These are phyloP conservation scores for Arvicanthis niloticus DNA, from an alignment of 2,113 vertebrate species.

Conservation along the genomic window DNA sequence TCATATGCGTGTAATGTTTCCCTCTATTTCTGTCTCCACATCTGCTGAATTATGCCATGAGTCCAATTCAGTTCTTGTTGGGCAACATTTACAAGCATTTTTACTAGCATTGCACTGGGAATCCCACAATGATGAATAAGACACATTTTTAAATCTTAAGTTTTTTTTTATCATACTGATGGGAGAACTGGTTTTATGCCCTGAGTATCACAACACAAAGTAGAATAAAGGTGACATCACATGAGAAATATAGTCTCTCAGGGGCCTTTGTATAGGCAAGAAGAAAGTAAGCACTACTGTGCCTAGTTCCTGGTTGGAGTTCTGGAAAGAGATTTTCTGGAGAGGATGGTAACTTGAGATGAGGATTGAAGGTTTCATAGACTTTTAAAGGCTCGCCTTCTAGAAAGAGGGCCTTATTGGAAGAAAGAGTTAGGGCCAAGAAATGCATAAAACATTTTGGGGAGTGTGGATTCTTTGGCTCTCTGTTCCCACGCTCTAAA, in stretches of 20 bases:
- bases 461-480: background rate
- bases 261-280: background rate
- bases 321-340: background rate
- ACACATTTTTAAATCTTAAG: background rate
- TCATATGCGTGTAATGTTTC: background rate
- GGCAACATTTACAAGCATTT: conserved; percentile 6
- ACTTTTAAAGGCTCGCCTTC: background rate
- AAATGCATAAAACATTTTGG: background rate
- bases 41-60: conserved; percentile 8
- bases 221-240: background rate
- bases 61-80: background rate
- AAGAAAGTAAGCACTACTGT: background rate
- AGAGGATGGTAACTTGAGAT: background rate
- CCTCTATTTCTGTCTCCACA: background rate
- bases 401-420: background rate
- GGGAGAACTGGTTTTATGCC: background rate
- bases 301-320: background rate
- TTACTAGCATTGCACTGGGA: background rate
- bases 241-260: background rate
- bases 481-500: background rate
- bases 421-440: background rate
- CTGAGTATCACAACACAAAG: background rate
- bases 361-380: background rate
- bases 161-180: background rate
- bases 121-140: conserved; percentile 22